Base-by-base conservation (phyloP, 2,797 vertebrate species). In the Momotus momota region DNA sequence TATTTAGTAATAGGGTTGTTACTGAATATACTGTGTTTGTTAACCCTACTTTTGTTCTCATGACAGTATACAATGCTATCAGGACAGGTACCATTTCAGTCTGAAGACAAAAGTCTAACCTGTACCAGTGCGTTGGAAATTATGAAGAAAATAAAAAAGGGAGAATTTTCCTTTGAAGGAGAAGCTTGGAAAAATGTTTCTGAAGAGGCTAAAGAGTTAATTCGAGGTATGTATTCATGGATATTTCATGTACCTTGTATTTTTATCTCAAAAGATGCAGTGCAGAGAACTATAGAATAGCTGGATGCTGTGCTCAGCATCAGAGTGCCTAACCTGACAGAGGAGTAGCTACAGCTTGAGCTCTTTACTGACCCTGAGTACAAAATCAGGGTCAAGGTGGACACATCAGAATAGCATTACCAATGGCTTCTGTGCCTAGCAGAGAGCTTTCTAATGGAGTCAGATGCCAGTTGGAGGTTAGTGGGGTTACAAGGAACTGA, bases 81-180 rank as follows among this genome's bases (percentile, higher is more conserved):
- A 7, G 99, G 99, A 70, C 99, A 99, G 97, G 99, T 99, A 82
- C 99, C 99, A 25, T 99, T 99, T 97, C 99, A 99, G 80, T 99
- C 99, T 96, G 98, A 99, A 95, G 99, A 98, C 97, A 99, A 98
- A 98, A 99, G 98, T 96, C 97, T 99, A 92, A 99, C 98, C 0
- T 99, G 99, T 96, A 99, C 99, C 93, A 99, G 98, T 54, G 99
- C 99, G 12, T 98, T 99, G 95, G 99, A 99, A 95, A 99, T 99
- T 67, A 99, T 99, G 99, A 99, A 98, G 97, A 99, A 99, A 98
- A 99, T 99, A 92, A 99, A 99, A 96, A 99, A 99, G 40, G 99
- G 99, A 29, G 99, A 99, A 91, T 99, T 99, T 95, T 99, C 99
- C 38, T 99, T 99, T 80, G 98, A 99, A 96, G 99, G 99, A 71